Evolutionary conservation across 2,888 invertebrate genomes (phyloP).

Genomic region (Drosophila prolongata): DNA sequence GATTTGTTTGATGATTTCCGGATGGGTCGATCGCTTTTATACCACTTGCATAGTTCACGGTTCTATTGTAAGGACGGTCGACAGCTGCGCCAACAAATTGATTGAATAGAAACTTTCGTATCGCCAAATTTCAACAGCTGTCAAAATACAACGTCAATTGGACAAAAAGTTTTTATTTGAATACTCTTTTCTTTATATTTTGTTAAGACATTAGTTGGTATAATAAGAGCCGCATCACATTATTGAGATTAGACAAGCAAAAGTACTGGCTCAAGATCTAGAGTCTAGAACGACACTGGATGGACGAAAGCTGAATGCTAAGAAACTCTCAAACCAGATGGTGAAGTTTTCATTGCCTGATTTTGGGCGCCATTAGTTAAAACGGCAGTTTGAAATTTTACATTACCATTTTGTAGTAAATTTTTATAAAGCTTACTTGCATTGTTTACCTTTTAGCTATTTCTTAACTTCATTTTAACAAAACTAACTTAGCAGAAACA

Average conservation of each 20-base stretch:
- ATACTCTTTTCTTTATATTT: background rate
- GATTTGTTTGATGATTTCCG: constrained; percentile 9
- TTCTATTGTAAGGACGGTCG: background rate
- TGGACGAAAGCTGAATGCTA: background rate
- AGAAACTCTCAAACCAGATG: background rate
- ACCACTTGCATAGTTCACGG: background rate
- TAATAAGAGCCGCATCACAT: constrained; percentile 8
- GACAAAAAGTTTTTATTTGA: constrained; percentile 14
- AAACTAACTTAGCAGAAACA: too few species aligned
- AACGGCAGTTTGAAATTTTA: background rate
- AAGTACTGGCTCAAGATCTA: background rate
- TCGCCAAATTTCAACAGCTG: constrained; percentile 20
- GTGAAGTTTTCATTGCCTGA: background rate
- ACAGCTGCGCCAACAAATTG: constrained; percentile 29
- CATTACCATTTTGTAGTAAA: too few species aligned
- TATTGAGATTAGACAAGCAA: constrained; percentile 2
- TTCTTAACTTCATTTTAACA: too few species aligned
- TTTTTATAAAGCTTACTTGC: too few species aligned
- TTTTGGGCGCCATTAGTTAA: constrained; percentile 3
- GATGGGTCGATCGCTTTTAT: constrained; percentile 3
- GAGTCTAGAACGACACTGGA: background rate
- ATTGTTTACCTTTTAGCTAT: too few species aligned
- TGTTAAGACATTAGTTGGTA: background rate
- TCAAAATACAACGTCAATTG: constrained; percentile 2
- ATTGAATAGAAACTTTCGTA: constrained; percentile 15